Evolutionary conservation across 2,888 invertebrate species (phyloP).

Genomic region (Trileptium ribeirensis): DNA sequence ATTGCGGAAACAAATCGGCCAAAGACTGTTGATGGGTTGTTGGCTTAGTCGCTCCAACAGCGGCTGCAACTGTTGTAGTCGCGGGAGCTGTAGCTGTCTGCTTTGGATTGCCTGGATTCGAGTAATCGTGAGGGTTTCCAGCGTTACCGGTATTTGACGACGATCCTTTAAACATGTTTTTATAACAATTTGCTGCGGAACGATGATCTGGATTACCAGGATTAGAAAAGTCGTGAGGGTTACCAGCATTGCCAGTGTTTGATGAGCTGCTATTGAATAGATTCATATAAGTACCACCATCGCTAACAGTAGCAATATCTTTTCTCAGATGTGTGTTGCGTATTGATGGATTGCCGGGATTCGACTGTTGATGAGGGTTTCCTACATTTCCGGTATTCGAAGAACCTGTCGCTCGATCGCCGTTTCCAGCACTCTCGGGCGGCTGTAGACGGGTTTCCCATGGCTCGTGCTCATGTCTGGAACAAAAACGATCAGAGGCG

Average conservation of each 20-base stretch:
- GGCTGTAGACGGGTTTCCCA: too few relatives aligned
- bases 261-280: too few relatives aligned
- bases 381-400: constrained; percentile 10
- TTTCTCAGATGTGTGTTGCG: too few relatives aligned
- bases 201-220: not conserved
- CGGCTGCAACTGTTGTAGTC: too few relatives aligned
- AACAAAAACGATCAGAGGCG: too few relatives aligned
- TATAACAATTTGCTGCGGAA: not conserved
- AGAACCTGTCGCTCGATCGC: too few relatives aligned
- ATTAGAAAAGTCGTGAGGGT: not conserved
- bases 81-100: not conserved
- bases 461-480: too few relatives aligned
- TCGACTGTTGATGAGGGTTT: not conserved
- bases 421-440: too few relatives aligned
- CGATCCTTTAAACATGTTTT: not conserved
- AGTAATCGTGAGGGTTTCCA: constrained; percentile 18
- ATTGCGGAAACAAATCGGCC: constrained; percentile 20
- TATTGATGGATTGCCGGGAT: constrained; percentile 16
- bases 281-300: too few relatives aligned
- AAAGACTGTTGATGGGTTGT: not conserved
- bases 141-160: constrained; percentile 8
- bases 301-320: too few relatives aligned
- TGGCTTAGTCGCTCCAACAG: not conserved
- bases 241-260: constrained; percentile 12
- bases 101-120: constrained; percentile 23